Evolutionary conservation across 2,797 vertebrate species (phyloP), one percentile per base, ranked within the genome.

Genomic region (Schizopygopsis malacanthus): DNA sequence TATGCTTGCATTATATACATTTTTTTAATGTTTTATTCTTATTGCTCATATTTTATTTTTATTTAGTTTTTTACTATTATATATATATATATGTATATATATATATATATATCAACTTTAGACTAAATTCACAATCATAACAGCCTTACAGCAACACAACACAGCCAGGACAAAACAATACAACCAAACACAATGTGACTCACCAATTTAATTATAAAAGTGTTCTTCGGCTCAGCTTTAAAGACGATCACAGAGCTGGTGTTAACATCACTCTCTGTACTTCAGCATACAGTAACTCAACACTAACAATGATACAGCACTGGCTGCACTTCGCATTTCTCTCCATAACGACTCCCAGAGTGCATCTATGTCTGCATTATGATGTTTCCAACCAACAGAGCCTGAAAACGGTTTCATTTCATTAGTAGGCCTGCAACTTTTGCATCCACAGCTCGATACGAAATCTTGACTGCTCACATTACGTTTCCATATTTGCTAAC

Each of bases 281-380:
- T 47, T 65, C 45, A 75, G 22, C 13, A 18, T 16, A 43, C 20
- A 59, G 52, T 61, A 83, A 75, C 71, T 76, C 71, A 63, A 63
- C 71, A 33, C 43, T 65, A 39, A 52, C 59, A 65, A 39, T 25
- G 28, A 52, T n/a, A 63, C 8, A 37, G 28, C 43, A 65, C 56
- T 43, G 18, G 72, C 82, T 76, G 82, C 15, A 45, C 41, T 33
- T 63, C 43, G 2, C 71, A 83, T 83, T 76, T 75, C 59, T 65
- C 39, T 65, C 59, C 20, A 16, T 83, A 83, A 73, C 70, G 22
- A 75, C 52, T 83, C 70, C 81, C 81, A 25, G 56, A 83, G 71
- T 11, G 81, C 71, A 76, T 83, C 72, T 47, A 65, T 65, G 43
- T 83, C 71, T 75, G 33, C 33, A 47, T 52, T 72, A 47, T 63